These are phyloP conservation scores for Xerus inauris DNA, from an alignment of 2,113 vertebrate species.

Conservation along the genomic window DNA sequence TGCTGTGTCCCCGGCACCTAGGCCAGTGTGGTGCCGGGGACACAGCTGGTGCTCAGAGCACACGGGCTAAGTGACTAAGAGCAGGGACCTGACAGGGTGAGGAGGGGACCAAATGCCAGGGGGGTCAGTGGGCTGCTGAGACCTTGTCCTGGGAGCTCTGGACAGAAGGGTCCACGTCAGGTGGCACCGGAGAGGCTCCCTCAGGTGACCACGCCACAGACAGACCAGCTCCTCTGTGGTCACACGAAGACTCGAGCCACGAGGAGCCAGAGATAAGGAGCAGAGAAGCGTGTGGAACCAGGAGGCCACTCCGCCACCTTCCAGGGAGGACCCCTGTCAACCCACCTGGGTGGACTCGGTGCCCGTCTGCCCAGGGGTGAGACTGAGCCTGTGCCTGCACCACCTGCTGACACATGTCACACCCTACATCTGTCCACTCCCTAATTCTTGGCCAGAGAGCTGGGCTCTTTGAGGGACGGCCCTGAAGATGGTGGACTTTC, in stretches of 20 bases:
- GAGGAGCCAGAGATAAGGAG: neutral
- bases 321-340: too few relatives aligned
- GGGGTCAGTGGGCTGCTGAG: too few relatives aligned
- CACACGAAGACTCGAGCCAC: neutral
- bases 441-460: too few relatives aligned
- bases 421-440: too few relatives aligned
- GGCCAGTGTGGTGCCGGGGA: neutral
- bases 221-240: neutral
- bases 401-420: neutral
- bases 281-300: neutral
- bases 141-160: neutral
- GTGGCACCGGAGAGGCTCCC: neutral
- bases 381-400: fast-evolving
- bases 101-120: too few relatives aligned
- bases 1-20: too few relatives aligned
- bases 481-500: neutral
- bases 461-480: neutral
- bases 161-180: too few relatives aligned
- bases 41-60: neutral
- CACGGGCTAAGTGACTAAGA: neutral
- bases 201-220: fast-evolving
- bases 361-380: neutral
- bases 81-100: too few relatives aligned
- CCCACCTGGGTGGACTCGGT: too few relatives aligned
- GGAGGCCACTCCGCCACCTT: neutral